Conservation (phyloP, 2,797 vertebrate species). For the Scomberomorus guttatus region DNA sequence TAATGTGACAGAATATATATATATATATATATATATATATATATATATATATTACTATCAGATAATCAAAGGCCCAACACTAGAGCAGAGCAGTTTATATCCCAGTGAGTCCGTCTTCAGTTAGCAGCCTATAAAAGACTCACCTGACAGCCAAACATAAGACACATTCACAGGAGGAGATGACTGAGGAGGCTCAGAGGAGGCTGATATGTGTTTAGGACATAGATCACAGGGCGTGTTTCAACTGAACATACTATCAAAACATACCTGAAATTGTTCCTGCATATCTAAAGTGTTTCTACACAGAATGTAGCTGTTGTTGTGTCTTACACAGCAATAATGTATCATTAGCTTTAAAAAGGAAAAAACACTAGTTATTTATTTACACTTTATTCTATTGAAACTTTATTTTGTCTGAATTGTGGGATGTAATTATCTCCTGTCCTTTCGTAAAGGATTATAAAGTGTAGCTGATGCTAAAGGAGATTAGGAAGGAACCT, state of each 20-base stretch:
- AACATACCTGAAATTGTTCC: background rate
- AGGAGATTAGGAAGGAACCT: no score
- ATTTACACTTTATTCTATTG: no score
- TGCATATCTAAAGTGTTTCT: background rate
- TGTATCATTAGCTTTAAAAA: background rate
- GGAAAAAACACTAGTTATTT: background rate
- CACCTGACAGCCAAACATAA: background rate
- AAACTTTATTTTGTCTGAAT: background rate
- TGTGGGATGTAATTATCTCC: no score
- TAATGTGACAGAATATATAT: no score
- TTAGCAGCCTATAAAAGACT: conserved; percentile 6
- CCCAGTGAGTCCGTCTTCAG: background rate
- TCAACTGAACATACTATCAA: background rate
- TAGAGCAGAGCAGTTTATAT: background rate
- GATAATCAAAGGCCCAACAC: no score
- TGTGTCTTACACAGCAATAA: background rate
- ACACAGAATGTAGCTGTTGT: no score
- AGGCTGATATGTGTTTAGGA: no score
- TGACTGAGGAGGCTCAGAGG: background rate
- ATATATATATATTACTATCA: background rate
- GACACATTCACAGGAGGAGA: no score
- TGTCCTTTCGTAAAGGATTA: no score
- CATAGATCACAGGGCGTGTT: background rate
- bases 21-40: no score
- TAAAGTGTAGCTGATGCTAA: no score